Base-by-base conservation (phyloP, 2,113 vertebrate species). In the Limnothrissa miodon region DNA sequence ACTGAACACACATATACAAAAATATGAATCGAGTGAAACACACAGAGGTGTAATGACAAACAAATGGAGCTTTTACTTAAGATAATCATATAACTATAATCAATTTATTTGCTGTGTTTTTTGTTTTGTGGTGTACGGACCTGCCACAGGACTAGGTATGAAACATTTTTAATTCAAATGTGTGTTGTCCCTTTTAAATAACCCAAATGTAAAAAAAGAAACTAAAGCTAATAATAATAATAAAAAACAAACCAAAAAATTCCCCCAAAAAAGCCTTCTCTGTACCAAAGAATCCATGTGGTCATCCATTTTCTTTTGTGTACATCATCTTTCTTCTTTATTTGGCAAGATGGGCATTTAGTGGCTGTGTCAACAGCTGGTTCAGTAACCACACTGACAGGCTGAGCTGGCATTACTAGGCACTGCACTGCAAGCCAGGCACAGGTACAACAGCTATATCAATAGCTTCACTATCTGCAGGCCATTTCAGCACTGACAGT, bases 1-100 rank as follows among this genome's bases (percentile, higher is more conserved):
- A 89, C 88, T 88, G 56, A 6, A 87, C 78, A 70, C 19, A 19
- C 36, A 62, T 19, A 59, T 15, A 70, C 46, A 5, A 45, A 39
- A n/a, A 81, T 5, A 42, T 33, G 3, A 53, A 15, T 46, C 13
- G 21, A 42, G 70, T 82, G 44, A 81, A n/a, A 82, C 45, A 51
- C 82, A 36, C 45, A 4, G 51, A 0, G 9, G 33, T n/a, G 15
- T 19, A 25, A 21, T 13, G 21, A 59, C 10, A 13, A 56, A n/a
- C 19, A 2, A 56, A n/a, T 48, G 19, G 3, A n/a, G 19, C 25
- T 25, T 53, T 53, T 53, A 42, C 42, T 19, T 4, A n/a, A 21
- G 9, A 19, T 39, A 29, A n/a, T n/a, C n/a, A n/a, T n/a, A n/a
- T n/a, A n/a, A n/a, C n/a, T n/a, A n/a, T n/a, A n/a, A n/a, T n/a